Percentiles rank a stretch among this genome's conserved stretches.
These are phyloP conservation scores for Grantiella picta DNA, from an alignment of 2,113 vertebrate species.

Conservation along the genomic window DNA sequence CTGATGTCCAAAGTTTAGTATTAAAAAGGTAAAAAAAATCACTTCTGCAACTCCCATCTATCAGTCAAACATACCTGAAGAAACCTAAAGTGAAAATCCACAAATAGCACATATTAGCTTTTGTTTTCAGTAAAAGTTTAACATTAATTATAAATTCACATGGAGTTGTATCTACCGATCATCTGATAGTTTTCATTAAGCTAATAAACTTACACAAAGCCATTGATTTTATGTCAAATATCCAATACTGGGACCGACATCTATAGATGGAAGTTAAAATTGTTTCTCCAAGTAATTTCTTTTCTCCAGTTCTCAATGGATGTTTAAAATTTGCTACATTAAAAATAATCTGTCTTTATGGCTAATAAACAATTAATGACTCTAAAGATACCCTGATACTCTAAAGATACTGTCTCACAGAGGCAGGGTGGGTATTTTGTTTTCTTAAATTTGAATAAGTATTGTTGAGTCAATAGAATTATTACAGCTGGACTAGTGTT, in stretches of 20 bases:
- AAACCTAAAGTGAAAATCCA: neutral
- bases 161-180: neutral
- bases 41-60: neutral
- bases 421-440: neutral
- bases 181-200: neutral
- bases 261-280: neutral
- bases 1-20: neutral
- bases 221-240: neutral
- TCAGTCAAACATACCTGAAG: neutral
- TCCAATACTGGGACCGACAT: neutral
- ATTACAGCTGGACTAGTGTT: neutral
- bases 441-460: neutral
- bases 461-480: neutral
- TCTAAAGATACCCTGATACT: neutral
- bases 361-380: neutral
- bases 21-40: neutral
- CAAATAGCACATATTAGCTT: neutral
- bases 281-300: neutral
- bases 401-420: neutral
- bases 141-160: neutral
- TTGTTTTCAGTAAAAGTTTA: neutral
- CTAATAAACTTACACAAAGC: neutral
- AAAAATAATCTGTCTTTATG: neutral
- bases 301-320: neutral
- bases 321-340: neutral